Percentiles rank a stretch among this genome's conserved stretches.
These are phyloP conservation scores for Psammodynastes pulverulentus DNA, from an alignment of 2,113 vertebrate genomes.

Conservation along the genomic window DNA sequence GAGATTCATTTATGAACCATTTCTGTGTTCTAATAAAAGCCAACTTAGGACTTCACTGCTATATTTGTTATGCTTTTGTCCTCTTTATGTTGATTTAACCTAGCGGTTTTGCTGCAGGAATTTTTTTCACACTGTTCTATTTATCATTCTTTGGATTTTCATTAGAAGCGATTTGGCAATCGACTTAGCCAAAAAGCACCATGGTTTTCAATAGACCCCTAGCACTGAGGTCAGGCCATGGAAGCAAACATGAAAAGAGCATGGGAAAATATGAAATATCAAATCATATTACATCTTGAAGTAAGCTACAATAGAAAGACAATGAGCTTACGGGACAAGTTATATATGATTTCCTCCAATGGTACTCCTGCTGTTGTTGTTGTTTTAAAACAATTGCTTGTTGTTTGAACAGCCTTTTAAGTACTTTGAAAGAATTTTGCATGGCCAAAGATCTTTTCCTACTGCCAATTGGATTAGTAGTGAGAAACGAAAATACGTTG, in stretches of 20 bases:
- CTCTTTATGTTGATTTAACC: slow-evolving; percentile 61
- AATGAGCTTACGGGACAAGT: slow-evolving; percentile 35
- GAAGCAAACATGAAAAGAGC: slow-evolving; percentile 51
- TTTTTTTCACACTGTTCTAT: slow-evolving; percentile 30
- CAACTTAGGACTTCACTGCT: slow-evolving; percentile 46
- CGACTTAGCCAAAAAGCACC: slow-evolving; percentile 64
- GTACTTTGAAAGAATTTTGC: slow-evolving; percentile 2
- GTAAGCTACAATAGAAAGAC: slow-evolving; percentile 45
- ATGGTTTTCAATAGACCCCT: slow-evolving; percentile 62
- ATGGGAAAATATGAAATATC: slow-evolving; percentile 66
- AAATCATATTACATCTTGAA: slow-evolving; percentile 48
- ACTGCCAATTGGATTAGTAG: not conserved
- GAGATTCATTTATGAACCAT: not conserved
- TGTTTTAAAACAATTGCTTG: slow-evolving; percentile 18
- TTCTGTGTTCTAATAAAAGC: slow-evolving; percentile 44
- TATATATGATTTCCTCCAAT: slow-evolving; percentile 38
- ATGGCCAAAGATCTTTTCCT: slow-evolving; percentile 6
- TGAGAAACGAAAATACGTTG: not conserved
- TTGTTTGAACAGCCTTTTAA: not conserved
- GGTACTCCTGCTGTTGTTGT: not conserved
- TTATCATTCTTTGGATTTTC: slow-evolving; percentile 65
- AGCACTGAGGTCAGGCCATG: slow-evolving; percentile 55
- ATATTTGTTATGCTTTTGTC: slow-evolving; percentile 55
- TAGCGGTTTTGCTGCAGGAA: slow-evolving; percentile 63
- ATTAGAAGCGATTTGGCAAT: slow-evolving; percentile 57